Conservation (phyloP, 2,113 vertebrate genomes). For the Eubucco bourcierii region DNA sequence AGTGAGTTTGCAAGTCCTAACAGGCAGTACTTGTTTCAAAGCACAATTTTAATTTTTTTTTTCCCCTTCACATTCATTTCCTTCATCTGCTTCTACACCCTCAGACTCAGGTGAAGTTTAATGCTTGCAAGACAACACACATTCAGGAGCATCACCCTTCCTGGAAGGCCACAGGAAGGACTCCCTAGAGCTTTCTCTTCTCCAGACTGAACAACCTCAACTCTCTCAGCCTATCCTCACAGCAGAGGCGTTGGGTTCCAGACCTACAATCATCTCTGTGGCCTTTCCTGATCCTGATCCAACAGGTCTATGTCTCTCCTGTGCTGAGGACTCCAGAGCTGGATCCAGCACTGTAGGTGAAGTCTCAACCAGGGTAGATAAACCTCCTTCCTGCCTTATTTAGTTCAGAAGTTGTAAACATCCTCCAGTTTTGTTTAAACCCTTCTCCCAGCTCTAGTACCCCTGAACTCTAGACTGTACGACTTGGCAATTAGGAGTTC, state of each 20-base stretch:
- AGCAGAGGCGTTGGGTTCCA: background rate
- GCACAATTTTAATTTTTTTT: background rate
- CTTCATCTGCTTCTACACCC: background rate
- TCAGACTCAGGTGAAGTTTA: background rate
- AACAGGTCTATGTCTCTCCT: no score
- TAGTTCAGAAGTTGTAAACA: background rate
- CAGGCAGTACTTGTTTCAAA: background rate
- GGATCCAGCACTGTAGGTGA: no score
- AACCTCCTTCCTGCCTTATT: background rate
- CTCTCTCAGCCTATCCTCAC: background rate
- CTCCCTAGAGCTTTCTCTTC: no score
- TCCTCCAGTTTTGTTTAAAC: background rate
- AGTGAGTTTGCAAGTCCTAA: constrained; percentile 12
- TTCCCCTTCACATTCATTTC: background rate
- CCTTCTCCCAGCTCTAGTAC: background rate
- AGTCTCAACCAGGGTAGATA: no score
- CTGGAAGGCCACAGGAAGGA: no score
- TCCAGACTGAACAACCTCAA: no score
- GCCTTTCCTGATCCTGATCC: no score
- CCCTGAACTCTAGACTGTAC: background rate
- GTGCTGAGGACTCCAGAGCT: no score
- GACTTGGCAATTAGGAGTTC: background rate
- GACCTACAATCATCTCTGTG: no score
- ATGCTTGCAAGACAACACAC: background rate
- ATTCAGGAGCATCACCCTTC: background rate